A percentile compares a stretch with the other conserved stretches of the same genome.
These are phyloP conservation scores for Acrobasis suavella DNA, from an alignment of 2,888 invertebrate genomes.

Conservation along the genomic window DNA sequence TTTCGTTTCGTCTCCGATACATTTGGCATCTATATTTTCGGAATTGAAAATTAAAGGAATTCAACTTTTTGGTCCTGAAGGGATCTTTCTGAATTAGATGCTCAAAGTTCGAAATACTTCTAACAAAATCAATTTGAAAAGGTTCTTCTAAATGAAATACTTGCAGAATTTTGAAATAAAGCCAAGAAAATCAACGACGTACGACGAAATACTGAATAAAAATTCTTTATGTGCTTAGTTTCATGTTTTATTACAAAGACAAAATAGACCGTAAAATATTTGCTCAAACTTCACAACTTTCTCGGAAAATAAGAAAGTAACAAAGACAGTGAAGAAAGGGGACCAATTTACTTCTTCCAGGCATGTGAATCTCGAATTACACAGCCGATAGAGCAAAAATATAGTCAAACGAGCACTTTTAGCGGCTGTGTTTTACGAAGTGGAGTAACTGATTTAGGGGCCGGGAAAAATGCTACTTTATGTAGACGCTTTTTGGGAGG, in stretches of 20 bases:
- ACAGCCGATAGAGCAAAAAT: slow-evolving; percentile 20
- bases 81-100: too few species aligned
- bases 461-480: not conserved
- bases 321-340: slow-evolving; percentile 21
- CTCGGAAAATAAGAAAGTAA: slow-evolving; percentile 17
- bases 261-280: slow-evolving; percentile 24
- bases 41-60: too few species aligned
- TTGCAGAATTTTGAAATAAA: too few species aligned
- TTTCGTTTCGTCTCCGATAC: too few species aligned
- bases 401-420: slow-evolving; percentile 13
- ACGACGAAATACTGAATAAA: not conserved
- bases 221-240: not conserved
- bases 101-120: too few species aligned
- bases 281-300: not conserved
- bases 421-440: not conserved
- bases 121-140: too few species aligned
- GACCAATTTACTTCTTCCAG: slow-evolving; percentile 21
- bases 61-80: too few species aligned
- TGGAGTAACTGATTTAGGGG: not conserved
- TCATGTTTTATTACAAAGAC: not conserved
- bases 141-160: too few species aligned
- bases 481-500: too few species aligned
- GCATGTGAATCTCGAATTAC: slow-evolving; percentile 13
- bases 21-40: too few species aligned
- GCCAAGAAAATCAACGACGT: not conserved